A percentile compares a stretch with the other conserved stretches of the same genome.
phyloP scores from a whole-genome alignment of 2,113 vertebrate species.

The Notiomystis cincta region DNA sequence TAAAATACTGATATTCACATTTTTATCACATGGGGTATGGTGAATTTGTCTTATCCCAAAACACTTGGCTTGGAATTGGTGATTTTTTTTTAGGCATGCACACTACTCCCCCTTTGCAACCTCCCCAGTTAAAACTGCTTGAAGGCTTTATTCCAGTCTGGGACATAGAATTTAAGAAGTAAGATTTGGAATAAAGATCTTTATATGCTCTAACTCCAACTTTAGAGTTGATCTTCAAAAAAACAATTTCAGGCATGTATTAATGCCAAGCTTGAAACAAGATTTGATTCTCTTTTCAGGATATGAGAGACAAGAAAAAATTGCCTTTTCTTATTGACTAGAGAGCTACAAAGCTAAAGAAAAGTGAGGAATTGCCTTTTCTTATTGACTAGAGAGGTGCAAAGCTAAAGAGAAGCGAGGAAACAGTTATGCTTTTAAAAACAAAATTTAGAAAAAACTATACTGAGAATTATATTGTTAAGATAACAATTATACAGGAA shows the following conservation, averaged over 20 bases:
- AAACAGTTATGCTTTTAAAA: not conserved
- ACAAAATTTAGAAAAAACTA: not conserved
- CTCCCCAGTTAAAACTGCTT: not conserved
- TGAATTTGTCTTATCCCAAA: not conserved
- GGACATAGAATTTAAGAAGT: not conserved
- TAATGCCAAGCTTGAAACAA: not conserved
- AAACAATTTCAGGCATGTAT: not conserved
- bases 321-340: not conserved
- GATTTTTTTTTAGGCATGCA: not conserved
- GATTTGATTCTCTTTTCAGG: not conserved
- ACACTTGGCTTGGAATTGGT: not conserved
- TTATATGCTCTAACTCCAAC: not conserved
- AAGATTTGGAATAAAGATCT: not conserved
- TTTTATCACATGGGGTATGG: fast-evolving
- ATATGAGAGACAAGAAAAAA: not conserved
- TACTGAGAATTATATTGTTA: not conserved
- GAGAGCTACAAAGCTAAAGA: not conserved
- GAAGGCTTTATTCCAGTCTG: not conserved
- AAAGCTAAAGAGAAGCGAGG: not conserved
- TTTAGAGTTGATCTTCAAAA: not conserved
- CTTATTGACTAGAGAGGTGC: not conserved
- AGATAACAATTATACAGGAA: not conserved
- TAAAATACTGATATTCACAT: not conserved
- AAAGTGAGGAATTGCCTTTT: not conserved
- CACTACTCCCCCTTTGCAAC: not conserved